Evolutionary conservation across 2,797 vertebrate species (phyloP), one percentile per base, ranked within the genome.

Genomic region (Hydrolagus colliei): DNA sequence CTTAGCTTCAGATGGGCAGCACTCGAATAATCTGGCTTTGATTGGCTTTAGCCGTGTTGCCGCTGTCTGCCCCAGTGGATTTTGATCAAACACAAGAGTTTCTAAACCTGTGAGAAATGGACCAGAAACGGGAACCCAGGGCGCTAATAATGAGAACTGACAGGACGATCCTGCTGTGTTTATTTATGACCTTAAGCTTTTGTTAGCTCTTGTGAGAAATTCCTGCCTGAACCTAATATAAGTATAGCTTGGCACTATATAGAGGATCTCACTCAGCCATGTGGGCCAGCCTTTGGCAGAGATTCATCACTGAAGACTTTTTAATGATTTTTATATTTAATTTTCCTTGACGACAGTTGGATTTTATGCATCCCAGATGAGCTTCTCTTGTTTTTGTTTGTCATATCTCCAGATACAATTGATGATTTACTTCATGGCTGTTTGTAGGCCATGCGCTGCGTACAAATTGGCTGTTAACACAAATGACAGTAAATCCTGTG

Each of bases 111-210:
- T 75, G 14, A 91, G 90, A 90, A 91, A 90, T 91, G 22, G 90
- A 87, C 61, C 88, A 90, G 92, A 92, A 92, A 91, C 92, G 91
- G 92, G 88, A 90, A 91, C 93, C 91, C 88, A 90, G 91, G 92
- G 92, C 65, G 91, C 92, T 93, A 91, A 92, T 94, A 94, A 95
- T 93, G 93, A 95, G 92, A 95, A 92, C 89, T 92, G 94, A 95
- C 94, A 94, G 91, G 92, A 91, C 91, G 10, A 73, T 88, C 92
- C 93, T 93, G 92, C 93, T 94, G 93, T 92, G 94, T 94, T 94
- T 94, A 93, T 93, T 95, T 94, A 93, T 93, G 94, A 95, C 93
- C 94, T 94, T 94, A 93, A 94, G 93, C 93, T 92, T 94, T 93
- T 93, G 93, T 93, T 92, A 93, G 93, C 92, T 90, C 92, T 92